Conservation (phyloP, 2,113 vertebrate genomes). For the Panthera leo region DNA sequence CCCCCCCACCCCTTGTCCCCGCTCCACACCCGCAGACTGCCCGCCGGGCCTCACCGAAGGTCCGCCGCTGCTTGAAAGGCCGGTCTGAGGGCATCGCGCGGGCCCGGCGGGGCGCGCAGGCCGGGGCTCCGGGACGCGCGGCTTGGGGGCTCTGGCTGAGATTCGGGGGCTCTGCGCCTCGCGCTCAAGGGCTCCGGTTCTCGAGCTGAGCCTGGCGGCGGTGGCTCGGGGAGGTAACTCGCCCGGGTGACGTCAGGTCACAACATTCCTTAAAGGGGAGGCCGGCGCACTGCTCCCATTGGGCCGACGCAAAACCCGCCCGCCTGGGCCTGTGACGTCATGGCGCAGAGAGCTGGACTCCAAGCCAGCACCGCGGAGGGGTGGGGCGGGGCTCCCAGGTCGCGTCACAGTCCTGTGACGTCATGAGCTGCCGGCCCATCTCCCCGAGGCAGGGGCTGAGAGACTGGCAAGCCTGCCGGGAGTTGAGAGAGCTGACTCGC, state of each 20-base stretch:
- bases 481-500: accelerated
- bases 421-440: background rate
- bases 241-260: constrained; percentile 81
- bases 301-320: constrained; percentile 77
- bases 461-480: background rate
- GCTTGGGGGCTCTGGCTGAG: background rate
- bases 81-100: constrained; percentile 92
- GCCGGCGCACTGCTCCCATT: constrained; percentile 71
- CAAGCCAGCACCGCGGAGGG: background rate
- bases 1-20: background rate
- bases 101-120: constrained; percentile 70
- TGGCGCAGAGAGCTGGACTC: constrained; percentile 47
- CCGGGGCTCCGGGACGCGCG: constrained; percentile 24
- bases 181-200: constrained; percentile 55
- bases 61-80: constrained; percentile 95
- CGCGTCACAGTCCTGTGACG: constrained; percentile 65
- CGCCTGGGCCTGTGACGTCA: constrained; percentile 60
- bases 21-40: background rate
- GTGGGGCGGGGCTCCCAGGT: constrained; percentile 41
- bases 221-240: constrained; percentile 69
- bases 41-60: constrained; percentile 89
- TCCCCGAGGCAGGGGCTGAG: accelerated
- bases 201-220: constrained; percentile 71
- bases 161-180: constrained; percentile 41
- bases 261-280: constrained; percentile 80